Percentiles rank a stretch among this genome's conserved stretches.
Evolutionary conservation across 2,113 vertebrate genomes (phyloP).

Genomic region (Columba janthina): DNA sequence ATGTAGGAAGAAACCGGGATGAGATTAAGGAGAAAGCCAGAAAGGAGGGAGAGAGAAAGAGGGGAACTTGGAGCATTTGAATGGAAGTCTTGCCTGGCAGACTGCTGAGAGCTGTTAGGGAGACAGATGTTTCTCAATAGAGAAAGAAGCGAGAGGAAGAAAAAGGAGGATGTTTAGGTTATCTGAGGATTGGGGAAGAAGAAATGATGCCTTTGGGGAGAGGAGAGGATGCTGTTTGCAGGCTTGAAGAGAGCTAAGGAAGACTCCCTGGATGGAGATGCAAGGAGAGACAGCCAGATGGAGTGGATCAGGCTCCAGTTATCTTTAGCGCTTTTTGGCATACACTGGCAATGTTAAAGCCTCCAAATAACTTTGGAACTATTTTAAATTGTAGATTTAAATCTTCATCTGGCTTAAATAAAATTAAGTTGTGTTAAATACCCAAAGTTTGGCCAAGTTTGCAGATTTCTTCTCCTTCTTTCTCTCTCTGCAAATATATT

Average conservation of each 20-base stretch:
- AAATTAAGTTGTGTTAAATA: background rate
- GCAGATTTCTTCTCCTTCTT: background rate
- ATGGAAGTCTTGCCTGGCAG: background rate
- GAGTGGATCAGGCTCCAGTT: background rate
- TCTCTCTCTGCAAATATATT: background rate
- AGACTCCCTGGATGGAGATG: background rate
- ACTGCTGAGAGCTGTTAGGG: background rate
- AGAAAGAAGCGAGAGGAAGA: background rate
- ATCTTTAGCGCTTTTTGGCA: background rate
- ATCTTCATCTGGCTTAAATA: background rate
- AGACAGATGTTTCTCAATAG: background rate
- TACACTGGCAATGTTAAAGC: background rate
- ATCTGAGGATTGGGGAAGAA: background rate
- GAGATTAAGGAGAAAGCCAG: background rate
- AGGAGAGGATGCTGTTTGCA: background rate
- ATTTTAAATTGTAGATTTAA: background rate
- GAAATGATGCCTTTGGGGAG: background rate
- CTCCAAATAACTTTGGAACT: slow-evolving; percentile 17
- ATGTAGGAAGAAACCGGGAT: background rate
- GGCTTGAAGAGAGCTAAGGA: background rate
- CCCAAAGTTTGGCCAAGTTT: background rate
- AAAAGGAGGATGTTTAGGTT: slow-evolving; percentile 32
- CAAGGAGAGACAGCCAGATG: background rate
- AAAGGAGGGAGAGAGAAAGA: background rate
- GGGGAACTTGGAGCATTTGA: background rate